These are phyloP conservation scores for Erinaceus europaeus DNA, from an alignment of 2,113 vertebrate genomes.

Conservation along the genomic window DNA sequence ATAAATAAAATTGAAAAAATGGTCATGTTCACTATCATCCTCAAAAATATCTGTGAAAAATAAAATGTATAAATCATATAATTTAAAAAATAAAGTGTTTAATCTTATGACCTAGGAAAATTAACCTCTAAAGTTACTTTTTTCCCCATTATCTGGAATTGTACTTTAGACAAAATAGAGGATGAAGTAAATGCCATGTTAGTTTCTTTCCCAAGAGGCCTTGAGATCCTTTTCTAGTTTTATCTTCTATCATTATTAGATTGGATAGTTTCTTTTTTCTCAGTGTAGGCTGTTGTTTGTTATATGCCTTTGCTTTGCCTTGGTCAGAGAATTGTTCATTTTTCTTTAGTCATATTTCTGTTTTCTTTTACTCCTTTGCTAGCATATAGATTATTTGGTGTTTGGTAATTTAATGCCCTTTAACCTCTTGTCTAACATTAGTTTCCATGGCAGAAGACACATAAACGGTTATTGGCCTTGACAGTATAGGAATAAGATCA, in stretches of 20 bases:
- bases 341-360: neutral
- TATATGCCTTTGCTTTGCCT: neutral
- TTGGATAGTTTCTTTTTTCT: neutral
- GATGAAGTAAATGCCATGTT: neutral
- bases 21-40: too few species aligned
- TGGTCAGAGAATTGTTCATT: conserved; percentile 1
- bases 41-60: neutral
- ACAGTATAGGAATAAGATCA: conserved; percentile 42
- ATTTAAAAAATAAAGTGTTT: neutral
- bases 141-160: neutral
- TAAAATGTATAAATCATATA: neutral
- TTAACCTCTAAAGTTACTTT: neutral
- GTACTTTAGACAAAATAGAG: conserved; percentile 2
- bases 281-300: neutral
- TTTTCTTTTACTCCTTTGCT: neutral
- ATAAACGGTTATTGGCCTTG: conserved; percentile 36
- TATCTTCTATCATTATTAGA: neutral
- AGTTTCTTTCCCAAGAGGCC: neutral
- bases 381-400: neutral
- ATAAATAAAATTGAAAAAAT: too few species aligned
- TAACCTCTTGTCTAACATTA: neutral
- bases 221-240: neutral
- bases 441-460: conserved; percentile 9
- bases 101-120: neutral
- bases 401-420: conserved; percentile 27